These are phyloP conservation scores for Apotomis turbidana DNA, from an alignment of 2,888 invertebrate species.

Conservation along the genomic window DNA sequence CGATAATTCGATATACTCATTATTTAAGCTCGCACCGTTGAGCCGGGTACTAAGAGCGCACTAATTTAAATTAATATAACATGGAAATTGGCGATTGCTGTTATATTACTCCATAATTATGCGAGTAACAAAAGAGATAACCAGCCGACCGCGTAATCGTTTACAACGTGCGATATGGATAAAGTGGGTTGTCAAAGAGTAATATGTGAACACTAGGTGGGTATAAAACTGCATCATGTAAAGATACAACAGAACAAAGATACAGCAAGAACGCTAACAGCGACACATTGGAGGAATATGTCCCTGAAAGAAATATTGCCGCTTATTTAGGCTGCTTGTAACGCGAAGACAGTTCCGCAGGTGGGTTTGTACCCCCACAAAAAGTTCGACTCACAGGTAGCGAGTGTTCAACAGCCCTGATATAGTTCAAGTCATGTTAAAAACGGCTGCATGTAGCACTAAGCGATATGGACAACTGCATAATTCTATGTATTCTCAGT, in stretches of 20 bases:
- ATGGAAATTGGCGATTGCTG: slow-evolving; percentile 57
- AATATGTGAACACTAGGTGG: slow-evolving; percentile 2
- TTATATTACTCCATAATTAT: slow-evolving; percentile 57
- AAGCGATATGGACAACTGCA: too few species aligned
- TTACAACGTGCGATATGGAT: slow-evolving; percentile 48
- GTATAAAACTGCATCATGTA: not conserved
- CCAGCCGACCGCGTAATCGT: slow-evolving; percentile 54
- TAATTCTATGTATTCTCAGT: too few species aligned
- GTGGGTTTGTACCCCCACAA: too few species aligned
- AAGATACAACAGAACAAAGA: too few species aligned
- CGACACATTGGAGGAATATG: too few species aligned
- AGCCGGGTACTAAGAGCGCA: slow-evolving; percentile 46
- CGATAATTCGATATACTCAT: slow-evolving; percentile 40
- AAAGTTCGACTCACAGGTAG: too few species aligned
- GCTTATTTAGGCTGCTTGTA: too few species aligned
- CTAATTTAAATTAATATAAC: slow-evolving; percentile 64
- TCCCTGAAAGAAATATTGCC: too few species aligned
- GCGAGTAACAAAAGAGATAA: slow-evolving; percentile 56
- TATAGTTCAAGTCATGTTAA: too few species aligned
- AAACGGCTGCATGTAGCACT: too few species aligned
- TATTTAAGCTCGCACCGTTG: slow-evolving; percentile 50
- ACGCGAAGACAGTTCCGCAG: too few species aligned
- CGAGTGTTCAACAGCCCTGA: too few species aligned
- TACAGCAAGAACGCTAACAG: not conserved
- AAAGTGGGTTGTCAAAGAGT: slow-evolving; percentile 47